Base-by-base conservation (phyloP, 30 jellyfish, hydroid and myxozoan genomes). In the Morbakka virulenta region DNA sequence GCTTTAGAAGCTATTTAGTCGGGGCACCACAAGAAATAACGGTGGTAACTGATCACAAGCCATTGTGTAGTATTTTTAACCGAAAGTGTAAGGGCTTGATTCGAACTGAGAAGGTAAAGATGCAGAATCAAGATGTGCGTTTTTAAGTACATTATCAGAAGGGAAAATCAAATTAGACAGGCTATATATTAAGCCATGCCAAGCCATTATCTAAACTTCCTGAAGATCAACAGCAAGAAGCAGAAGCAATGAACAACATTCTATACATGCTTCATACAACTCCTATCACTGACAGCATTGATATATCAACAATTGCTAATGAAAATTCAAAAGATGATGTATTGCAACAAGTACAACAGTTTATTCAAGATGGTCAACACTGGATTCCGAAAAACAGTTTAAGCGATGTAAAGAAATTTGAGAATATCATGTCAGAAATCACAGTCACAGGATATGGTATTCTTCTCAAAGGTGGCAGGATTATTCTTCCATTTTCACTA, bases 1-100 rank as follows among this genome's bases (percentile, higher is more conserved):
- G 89, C 41, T 57, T 20, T 52, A 88, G 77, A 0, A 51, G 0
- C 0, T 83, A 83, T 32, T 26, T 83, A 14, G 61, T 57, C 0
- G 95, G 85, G 4, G 85, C 67, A 4, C 95, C 83, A 41, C n/a
- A n/a, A n/a, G n/a, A 22, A 2, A 36, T 64, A n/a, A 62, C 25
- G 0, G 79, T 36, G 33, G 28, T 41, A 35, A 83, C 84, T 3
- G 88, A 72, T 49, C 87, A 83, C 84, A 74, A 73, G 77, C 88
- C 89, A 25, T 69, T 70, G 36, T 73, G 62, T 11, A 47, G 77
- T 57, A 52, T 70, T 23, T 81, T 26, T 33, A 33, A 32, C 30
- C 29, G 52, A n/a, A 74, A 74, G 32, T 64, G 69, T 13, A 34
- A 49, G 6, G 76, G 0, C 20, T 62, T 89, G 24, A 36, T 64